Evolutionary conservation across 2,113 vertebrate species (phyloP), one percentile per base, ranked within the genome.

Genomic region (Peucedramus taeniatus): DNA sequence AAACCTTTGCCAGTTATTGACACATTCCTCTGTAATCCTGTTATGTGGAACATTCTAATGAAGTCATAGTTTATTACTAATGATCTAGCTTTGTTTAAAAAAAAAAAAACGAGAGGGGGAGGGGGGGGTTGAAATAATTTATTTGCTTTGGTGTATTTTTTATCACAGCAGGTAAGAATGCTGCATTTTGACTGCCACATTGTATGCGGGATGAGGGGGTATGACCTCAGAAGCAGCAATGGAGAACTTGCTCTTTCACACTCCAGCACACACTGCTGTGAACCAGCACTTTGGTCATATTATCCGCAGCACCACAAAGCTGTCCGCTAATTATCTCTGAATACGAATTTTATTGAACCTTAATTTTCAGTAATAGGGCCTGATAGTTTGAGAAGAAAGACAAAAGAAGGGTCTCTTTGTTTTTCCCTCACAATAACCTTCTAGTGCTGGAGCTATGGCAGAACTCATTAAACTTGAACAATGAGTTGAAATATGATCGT

Each of bases 331-430:
- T 99, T 99, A 98, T 98, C 98, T 98, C 98, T 98, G 98, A 99
- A 98, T 98, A 98, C 97, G 97, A 98, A 98, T 98, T 98, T 98
- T 98, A 98, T 98, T 98, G 98, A 98, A 98, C 97, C 97, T 98
- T 98, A 98, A 98, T 98, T 98, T 98, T 98, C 97, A 98, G 98
- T 98, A 99, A 98, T 98, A 98, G 98, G 98, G 98, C 98, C 98
- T 98, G 98, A 98, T 98, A 97, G 98, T 97, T 98, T 97, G 97
- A 96, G 92, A 96, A 96, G 93, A 96, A 95, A 94, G 93, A 97
- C 72, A 92, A 97, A 97, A 97, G 96, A 96, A 82, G 63, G 90
- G 82, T 83, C 66, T 33, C 86, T 95, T 97, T 95, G 65, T 97
- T 87, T 96, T 95, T 93, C 50, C 60, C 65, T 89, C 91, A 94